Base-by-base conservation (phyloP, 2,797 vertebrate species). In the Calcarius lapponicus region DNA sequence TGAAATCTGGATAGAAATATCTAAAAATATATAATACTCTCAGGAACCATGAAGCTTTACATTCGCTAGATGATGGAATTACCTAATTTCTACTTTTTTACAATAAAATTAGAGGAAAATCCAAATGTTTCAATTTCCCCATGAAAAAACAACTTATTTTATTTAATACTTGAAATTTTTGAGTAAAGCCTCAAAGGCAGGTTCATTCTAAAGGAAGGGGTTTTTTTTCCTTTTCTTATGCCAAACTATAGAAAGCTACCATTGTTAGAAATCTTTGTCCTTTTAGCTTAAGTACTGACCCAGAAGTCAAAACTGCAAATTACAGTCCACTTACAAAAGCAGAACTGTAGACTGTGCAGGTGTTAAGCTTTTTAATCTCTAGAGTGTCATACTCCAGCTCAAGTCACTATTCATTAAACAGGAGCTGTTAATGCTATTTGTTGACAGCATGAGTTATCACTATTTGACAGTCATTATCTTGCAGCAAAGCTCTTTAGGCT, bases 381-480 rank as follows among this genome's bases (percentile, higher is more conserved):
- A 43, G 54, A 82, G 51, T 85, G 78, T 65, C 48, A 17, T 54
- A 32, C 20, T 86, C 43, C 48, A 82, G 40, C 54, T 92, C 87
- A 42, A 40, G 50, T 74, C 93, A 57, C 38, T 73, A 47, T 65
- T 93, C 61, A 73, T 94, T 94, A 92, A 74, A 87, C 29, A 74
- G 74, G 25, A 95, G 53, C 57, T 80, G 48, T 82, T 90, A 85
- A 79, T 67, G 67, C 42, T 85, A 50, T 80, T 95, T 93, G 84
- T 87, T 96, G 82, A 78, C 65, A 94, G 72, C 31, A 51, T 28
- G 43, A 90, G 60, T 87, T 85, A 78, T 73, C 51, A 50, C 20
- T 65, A 54, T 91, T 91, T 97, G 79, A 88, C 66, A 90, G 72
- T 58, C 66, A 57, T 80, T 95, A 93, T 91, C 80, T 92, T 81